Conservation (phyloP, 1,140 invertebrate species). For the Diabrotica undecimpunctata region DNA sequence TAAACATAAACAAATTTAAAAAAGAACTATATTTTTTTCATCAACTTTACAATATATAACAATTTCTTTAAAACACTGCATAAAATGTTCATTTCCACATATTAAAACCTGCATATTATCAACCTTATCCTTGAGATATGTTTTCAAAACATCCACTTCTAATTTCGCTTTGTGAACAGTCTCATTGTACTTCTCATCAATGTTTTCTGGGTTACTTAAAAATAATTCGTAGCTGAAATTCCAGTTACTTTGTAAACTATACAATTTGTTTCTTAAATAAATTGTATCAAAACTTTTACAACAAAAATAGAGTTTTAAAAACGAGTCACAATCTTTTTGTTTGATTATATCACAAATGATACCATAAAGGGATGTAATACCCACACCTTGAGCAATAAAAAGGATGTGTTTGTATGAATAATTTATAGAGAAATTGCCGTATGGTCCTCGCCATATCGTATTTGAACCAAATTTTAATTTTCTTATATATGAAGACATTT, state of each 20-base stretch:
- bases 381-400: conserved; percentile 67
- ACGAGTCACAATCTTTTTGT: conserved; percentile 61
- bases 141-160: neutral
- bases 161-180: conserved; percentile 2
- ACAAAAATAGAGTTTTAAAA: conserved; percentile 57
- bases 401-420: conserved; percentile 53
- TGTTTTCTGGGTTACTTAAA: conserved; percentile 46
- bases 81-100: conserved; percentile 12
- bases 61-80: neutral
- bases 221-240: conserved; percentile 63
- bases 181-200: conserved; percentile 42
- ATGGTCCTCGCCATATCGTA: conserved; percentile 63
- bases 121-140: conserved; percentile 5
- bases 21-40: conserved; percentile 9
- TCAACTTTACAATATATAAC: neutral
- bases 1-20: neutral
- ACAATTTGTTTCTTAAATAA: conserved; percentile 56
- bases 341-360: conserved; percentile 57
- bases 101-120: conserved; percentile 6
- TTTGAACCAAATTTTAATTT: conserved; percentile 51
- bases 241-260: conserved; percentile 57
- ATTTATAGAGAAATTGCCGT: conserved; percentile 55
- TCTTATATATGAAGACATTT: conserved; percentile 58
- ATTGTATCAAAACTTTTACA: conserved; percentile 53
- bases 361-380: conserved; percentile 62